Conservation (phyloP, 2,113 vertebrate genomes). For the Galeopterus variegatus region DNA sequence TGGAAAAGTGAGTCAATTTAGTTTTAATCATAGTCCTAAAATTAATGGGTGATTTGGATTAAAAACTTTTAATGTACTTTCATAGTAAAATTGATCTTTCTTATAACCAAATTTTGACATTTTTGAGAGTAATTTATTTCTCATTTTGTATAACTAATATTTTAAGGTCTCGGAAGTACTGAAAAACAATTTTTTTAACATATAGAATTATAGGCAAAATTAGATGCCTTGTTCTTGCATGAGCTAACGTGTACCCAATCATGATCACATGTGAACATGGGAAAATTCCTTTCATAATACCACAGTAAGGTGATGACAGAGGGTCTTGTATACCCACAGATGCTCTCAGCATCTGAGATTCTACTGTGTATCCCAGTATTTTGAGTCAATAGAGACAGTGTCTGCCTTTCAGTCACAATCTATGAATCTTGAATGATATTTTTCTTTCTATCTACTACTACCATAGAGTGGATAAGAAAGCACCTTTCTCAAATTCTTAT, state of each 20-base stretch:
- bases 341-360: too few relatives aligned
- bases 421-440: neutral
- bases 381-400: fast-evolving
- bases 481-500: neutral
- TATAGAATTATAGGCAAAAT: neutral
- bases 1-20: too few relatives aligned
- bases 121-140: neutral
- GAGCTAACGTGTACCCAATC: neutral
- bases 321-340: neutral
- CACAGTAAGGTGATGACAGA: neutral
- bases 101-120: neutral
- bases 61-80: neutral
- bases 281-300: neutral
- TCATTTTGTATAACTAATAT: neutral
- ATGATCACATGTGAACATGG: neutral
- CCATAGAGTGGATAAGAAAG: neutral
- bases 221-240: too few relatives aligned
- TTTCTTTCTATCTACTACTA: neutral
- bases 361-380: too few relatives aligned
- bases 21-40: too few relatives aligned
- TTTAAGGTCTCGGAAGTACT: neutral
- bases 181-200: neutral
- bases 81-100: neutral
- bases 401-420: too few relatives aligned
- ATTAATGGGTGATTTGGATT: neutral